phyloP scores from a whole-genome alignment of 2,113 vertebrate genomes.

The Pomatostomus ruficeps region DNA sequence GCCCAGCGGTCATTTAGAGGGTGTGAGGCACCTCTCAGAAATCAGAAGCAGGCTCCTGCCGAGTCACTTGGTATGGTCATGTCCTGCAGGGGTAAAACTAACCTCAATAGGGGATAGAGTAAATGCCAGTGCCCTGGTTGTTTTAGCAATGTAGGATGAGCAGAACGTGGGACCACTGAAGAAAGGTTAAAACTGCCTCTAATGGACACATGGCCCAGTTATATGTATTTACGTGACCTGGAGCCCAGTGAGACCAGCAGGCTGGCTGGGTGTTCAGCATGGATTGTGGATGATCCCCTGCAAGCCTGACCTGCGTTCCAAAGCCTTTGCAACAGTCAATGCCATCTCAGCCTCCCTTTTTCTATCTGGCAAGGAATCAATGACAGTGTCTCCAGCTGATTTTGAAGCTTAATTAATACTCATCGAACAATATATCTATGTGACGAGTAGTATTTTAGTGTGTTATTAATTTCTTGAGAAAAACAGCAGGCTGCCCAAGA shows the following conservation, averaged over 20 bases:
- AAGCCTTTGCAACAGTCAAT: background rate
- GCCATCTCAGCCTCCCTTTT: background rate
- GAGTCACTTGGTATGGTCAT: no score
- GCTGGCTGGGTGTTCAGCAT: fast-evolving
- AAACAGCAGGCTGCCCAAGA: background rate
- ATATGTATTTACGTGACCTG: background rate
- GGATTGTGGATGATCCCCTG: background rate
- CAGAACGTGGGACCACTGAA: background rate
- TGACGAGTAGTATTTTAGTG: background rate
- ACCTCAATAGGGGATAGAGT: background rate
- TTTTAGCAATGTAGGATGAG: background rate
- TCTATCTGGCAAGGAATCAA: background rate
- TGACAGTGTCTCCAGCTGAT: background rate
- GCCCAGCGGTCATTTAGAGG: background rate
- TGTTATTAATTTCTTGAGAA: background rate
- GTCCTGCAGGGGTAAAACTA: background rate
- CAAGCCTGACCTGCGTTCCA: fast-evolving
- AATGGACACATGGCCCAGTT: fast-evolving
- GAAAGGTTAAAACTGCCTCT: background rate
- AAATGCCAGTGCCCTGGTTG: background rate
- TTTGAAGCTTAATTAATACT: background rate
- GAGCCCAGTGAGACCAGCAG: background rate
- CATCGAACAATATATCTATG: background rate
- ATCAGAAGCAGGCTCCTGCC: background rate
- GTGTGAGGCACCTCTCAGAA: background rate